Evolutionary conservation across 53 echinoderm and acorn worm species (phyloP).

Genomic region (Astropecten irregularis): DNA sequence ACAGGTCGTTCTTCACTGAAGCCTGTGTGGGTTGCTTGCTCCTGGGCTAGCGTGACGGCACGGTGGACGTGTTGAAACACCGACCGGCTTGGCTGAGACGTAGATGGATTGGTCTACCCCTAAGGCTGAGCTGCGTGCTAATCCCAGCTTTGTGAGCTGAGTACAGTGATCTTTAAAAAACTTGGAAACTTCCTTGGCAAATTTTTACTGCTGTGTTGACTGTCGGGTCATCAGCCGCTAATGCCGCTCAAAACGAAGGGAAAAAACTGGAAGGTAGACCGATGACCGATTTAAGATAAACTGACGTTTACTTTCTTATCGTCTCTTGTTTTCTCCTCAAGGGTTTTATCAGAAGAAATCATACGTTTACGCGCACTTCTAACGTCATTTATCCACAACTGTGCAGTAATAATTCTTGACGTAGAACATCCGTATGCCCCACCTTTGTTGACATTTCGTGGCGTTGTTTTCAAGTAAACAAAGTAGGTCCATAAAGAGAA

Average conservation of each 20-base stretch:
- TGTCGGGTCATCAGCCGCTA: constrained; percentile 48
- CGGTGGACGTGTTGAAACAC: background rate
- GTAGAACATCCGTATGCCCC: constrained; percentile 39
- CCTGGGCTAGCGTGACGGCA: background rate
- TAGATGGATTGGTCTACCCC: constrained; percentile 21
- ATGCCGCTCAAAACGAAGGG: background rate
- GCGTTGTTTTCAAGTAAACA: constrained; percentile 30
- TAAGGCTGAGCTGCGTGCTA: constrained; percentile 7
- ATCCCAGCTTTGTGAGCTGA: constrained; percentile 28
- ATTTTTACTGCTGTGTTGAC: constrained; percentile 12
- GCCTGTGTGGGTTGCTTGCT: background rate
- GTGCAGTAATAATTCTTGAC: constrained; percentile 33
- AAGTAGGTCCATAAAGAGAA: background rate
- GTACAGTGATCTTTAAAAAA: background rate
- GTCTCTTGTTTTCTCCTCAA: constrained; percentile 10
- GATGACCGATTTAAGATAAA: constrained; percentile 36
- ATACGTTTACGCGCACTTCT: constrained; percentile 15
- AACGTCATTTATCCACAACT: constrained; percentile 34
- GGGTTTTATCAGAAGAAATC: constrained; percentile 40
- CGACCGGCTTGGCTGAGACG: constrained; percentile 5
- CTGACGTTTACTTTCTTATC: constrained; percentile 43
- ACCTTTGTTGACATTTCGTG: constrained; percentile 37
- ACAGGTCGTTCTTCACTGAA: background rate
- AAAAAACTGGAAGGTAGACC: constrained; percentile 15
- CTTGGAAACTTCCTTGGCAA: constrained; percentile 11